Evolutionary conservation across 2,797 vertebrate species (phyloP).

Genomic region (Urocyon cinereoargenteus): DNA sequence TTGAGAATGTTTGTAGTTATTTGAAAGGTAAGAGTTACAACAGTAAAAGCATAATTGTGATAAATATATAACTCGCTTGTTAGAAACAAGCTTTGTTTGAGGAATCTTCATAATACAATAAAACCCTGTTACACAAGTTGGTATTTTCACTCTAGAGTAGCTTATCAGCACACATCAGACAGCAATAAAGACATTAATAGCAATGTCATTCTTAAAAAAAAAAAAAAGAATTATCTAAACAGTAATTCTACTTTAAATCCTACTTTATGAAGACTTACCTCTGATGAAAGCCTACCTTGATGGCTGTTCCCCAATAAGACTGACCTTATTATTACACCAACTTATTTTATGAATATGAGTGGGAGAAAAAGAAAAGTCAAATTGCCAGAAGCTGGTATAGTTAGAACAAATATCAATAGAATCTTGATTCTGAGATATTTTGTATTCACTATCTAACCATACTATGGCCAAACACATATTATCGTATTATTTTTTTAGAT

Average conservation of each 20-base stretch:
- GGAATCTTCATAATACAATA: background rate
- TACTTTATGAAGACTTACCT: background rate
- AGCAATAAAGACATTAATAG: slow-evolving; percentile 6
- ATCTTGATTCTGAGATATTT: slow-evolving; percentile 34
- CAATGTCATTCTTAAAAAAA: background rate
- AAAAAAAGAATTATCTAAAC: background rate
- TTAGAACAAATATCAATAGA: background rate
- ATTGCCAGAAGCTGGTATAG: background rate
- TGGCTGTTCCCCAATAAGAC: background rate
- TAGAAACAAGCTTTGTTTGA: background rate
- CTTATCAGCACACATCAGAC: background rate
- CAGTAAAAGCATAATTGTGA: background rate
- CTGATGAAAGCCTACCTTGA: background rate
- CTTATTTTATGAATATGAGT: background rate
- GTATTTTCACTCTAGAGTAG: background rate
- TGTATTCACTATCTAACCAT: background rate
- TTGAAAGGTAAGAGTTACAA: slow-evolving; percentile 29
- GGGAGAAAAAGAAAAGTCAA: background rate
- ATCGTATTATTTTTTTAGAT: slow-evolving; percentile 13
- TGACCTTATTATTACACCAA: background rate
- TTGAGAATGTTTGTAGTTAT: background rate
- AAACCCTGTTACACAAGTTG: background rate
- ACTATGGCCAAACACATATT: background rate
- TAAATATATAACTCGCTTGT: background rate
- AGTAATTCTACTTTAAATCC: background rate